These are phyloP conservation scores for Leptogaster cylindrica DNA, from an alignment of 2,888 invertebrate species.

Conservation along the genomic window DNA sequence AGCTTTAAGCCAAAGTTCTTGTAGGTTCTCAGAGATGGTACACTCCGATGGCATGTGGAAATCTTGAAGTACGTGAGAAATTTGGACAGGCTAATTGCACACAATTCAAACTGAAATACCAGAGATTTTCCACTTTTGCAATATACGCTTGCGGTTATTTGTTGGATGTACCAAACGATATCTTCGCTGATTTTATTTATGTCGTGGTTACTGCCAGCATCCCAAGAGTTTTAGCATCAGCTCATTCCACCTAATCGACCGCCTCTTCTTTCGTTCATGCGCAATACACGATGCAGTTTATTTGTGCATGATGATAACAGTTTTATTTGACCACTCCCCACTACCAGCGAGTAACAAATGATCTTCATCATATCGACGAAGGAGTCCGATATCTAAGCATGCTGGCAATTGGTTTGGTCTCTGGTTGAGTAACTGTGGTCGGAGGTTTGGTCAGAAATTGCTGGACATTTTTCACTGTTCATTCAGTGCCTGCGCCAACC, in stretches of 20 bases:
- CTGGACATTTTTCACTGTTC: constrained; percentile 16
- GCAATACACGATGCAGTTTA: constrained; percentile 1
- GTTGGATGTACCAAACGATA: constrained; percentile 3
- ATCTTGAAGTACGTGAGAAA: constrained; percentile 25
- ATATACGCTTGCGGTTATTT: constrained; percentile 18
- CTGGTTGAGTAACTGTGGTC: constrained; percentile 1
- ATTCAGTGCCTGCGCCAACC: constrained; percentile 2
- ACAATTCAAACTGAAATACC: constrained; percentile 2
- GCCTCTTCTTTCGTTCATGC: background rate
- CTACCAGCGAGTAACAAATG: constrained; percentile 21
- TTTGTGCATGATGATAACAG: constrained; percentile 25
- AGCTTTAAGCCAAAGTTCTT: background rate
- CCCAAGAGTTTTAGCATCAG: background rate
- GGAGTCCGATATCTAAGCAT: background rate
- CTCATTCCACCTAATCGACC: constrained; percentile 13
- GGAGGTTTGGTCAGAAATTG: background rate
- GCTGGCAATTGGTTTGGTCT: background rate
- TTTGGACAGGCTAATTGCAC: constrained; percentile 32
- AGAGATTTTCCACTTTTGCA: background rate
- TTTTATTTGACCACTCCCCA: constrained; percentile 35
- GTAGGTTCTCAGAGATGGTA: background rate
- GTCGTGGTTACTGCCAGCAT: background rate
- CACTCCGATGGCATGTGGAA: constrained; percentile 12
- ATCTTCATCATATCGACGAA: constrained; percentile 27
- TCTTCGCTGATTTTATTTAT: constrained; percentile 22